A percentile compares a stretch with the other conserved stretches of the same genome.
phyloP scores from a whole-genome alignment of 2,797 vertebrate genomes.

The Hippopotamyrus pictus region DNA sequence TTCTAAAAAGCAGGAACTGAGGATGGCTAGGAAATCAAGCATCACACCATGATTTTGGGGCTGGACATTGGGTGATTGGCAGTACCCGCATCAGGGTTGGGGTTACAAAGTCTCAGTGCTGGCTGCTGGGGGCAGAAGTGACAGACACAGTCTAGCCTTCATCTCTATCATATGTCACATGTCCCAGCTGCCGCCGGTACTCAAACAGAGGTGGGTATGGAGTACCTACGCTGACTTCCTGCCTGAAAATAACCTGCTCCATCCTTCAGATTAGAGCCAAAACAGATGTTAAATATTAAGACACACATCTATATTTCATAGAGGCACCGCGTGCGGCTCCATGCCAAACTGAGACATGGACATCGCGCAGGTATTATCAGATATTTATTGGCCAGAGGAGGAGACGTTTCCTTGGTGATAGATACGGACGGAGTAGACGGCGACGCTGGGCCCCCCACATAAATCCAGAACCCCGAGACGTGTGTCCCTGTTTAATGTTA shows the following conservation, averaged over 20 bases:
- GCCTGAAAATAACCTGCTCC: conserved; percentile 5
- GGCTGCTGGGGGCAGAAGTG: neutral
- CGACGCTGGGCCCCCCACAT: neutral
- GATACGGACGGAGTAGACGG: neutral
- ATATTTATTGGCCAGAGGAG: neutral
- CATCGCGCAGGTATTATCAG: neutral
- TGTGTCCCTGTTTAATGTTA: neutral
- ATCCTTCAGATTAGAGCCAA: neutral
- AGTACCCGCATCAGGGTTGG: neutral
- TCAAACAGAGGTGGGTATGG: neutral
- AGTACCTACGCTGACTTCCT: neutral
- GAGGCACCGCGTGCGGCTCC: neutral
- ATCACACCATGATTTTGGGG: neutral
- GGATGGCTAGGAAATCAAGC: neutral
- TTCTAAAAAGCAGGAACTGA: neutral
- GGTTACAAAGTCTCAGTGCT: neutral
- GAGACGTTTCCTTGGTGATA: neutral
- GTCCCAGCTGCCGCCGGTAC: neutral
- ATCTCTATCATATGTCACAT: neutral
- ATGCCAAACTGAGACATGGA: neutral
- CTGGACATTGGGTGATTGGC: neutral
- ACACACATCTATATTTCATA: conserved; percentile 2
- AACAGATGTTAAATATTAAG: conserved; percentile 8
- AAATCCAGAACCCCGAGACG: neutral
- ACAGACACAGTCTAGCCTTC: neutral